These are phyloP conservation scores for Gymnothorax javanicus DNA, from an alignment of 2,797 vertebrate species.

Conservation along the genomic window DNA sequence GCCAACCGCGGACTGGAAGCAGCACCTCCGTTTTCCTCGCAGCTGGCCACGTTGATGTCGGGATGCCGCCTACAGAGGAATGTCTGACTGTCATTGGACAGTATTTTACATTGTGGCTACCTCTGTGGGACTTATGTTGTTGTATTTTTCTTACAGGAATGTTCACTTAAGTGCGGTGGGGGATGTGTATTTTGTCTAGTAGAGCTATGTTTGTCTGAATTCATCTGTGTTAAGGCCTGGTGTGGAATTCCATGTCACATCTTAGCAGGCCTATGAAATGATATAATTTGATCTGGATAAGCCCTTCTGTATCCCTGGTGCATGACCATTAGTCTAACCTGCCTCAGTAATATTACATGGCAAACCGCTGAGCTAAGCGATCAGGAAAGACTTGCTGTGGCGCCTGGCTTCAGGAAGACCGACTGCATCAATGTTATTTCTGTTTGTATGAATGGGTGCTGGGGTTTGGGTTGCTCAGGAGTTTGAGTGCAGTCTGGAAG, in stretches of 20 bases:
- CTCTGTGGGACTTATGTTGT: not conserved
- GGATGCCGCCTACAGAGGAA: not conserved
- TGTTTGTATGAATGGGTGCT: not conserved
- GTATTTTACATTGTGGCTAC: not conserved
- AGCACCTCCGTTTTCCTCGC: not conserved
- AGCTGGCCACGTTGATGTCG: not conserved
- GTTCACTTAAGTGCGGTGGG: not conserved
- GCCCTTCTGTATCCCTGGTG: not conserved
- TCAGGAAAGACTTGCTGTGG: not conserved
- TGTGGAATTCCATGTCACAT: not conserved
- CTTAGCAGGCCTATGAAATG: not conserved
- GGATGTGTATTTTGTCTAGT: not conserved
- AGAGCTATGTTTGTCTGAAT: not conserved
- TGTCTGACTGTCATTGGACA: not conserved
- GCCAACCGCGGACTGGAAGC: not conserved
- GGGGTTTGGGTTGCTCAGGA: not conserved
- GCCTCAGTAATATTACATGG: not conserved
- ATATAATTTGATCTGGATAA: not conserved
- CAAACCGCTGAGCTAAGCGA: not conserved
- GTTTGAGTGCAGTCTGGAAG: not conserved
- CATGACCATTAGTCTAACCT: not conserved
- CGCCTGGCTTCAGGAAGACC: slow-evolving; percentile 5
- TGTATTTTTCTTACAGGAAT: not conserved
- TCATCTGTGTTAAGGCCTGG: not conserved
- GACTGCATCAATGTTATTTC: not conserved